Evolutionary conservation across 1,140 invertebrate genomes (phyloP), one percentile per base, ranked within the genome.

Genomic region (Theocolax elegans): DNA sequence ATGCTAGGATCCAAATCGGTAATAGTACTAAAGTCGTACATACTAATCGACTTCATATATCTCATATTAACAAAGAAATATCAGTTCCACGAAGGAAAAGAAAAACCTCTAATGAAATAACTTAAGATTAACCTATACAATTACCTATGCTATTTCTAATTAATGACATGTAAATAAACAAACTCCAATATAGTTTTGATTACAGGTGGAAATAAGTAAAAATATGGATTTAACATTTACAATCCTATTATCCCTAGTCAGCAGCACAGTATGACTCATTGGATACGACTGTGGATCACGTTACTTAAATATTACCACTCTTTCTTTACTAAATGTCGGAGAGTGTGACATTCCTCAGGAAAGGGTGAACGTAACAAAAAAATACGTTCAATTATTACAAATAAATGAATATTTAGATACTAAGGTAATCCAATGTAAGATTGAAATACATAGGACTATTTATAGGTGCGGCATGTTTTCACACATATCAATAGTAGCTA

Each of bases 1-100:
- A 58, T 0, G 70, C n/a, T n/a, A n/a, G n/a, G n/a, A n/a, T n/a
- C n/a, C n/a, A n/a, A n/a, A n/a, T n/a, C n/a, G n/a, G n/a, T n/a
- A n/a, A n/a, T n/a, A n/a, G n/a, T n/a, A n/a, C n/a, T n/a, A n/a
- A n/a, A n/a, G n/a, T n/a, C n/a, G 70, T 1, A 67, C 64, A 0
- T 42, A 64, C 13, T 21, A 59, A 42, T 51, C 65, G n/a, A n/a
- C n/a, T n/a, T n/a, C n/a, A n/a, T n/a, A n/a, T n/a, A n/a, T 2
- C n/a, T 65, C 15, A 53, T 72, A 51, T 46, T 75, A 17, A 21
- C 72, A 42, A 42, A 38, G 10, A 60, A 69, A 7, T 29, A 68
- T 13, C 67, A 70, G 27, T 19, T 76, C 15, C 48, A 56, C 49
- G 53, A 23, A 21, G 17, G 17, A 71, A 71, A 51, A 27, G 65